Evolutionary conservation across 2,113 vertebrate genomes (phyloP), one percentile per base, ranked within the genome.

Genomic region (Stictonetta naevosa): DNA sequence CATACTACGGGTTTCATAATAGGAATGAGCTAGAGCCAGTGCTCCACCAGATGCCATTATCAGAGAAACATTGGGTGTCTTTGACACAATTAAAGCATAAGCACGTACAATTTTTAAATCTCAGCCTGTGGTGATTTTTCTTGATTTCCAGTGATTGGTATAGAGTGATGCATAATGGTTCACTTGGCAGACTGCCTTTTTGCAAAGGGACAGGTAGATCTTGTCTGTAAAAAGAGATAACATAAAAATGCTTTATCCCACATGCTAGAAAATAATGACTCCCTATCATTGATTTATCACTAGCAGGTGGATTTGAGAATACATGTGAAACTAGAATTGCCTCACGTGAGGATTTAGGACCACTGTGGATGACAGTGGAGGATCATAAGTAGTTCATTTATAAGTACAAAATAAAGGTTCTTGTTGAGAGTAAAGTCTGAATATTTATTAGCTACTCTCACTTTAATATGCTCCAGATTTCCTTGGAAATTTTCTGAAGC

Each of bases 21-120:
- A 2, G 15, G 36, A 69, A 53, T 23, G 31, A 83, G 48, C 19
- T n/a, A 71, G 53, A 64, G 44, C 16, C 69, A 68, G 22, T 33
- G 5, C 3, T 34, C 52, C 8, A 9, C 11, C 72, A 80, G 60
- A 62, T 73, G 44, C 36, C 55, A 10, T 74, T 87, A 22, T 80
- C 66, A 46, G 26, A 84, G 66, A 53, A 84, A 82, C 74, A 48
- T 58, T 64, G 10, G 7, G 33, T 56, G 40, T 75, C 56, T 92
- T 55, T 56, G 93, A 95, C 79, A 64, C 88, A 91, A 89, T 88
- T 81, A 96, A 96, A 96, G 68, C 19, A 34, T 33, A 46, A 15
- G 11, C 73, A 75, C 0, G 0, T 87, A 73, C 62, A 58, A 69
- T 83, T 93, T 90, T 84, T 90, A 87, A 91, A 86, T 5, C 77